Evolutionary conservation across 2,888 invertebrate genomes (phyloP), one percentile per base, ranked within the genome.

Genomic region (Apodemia hepburni): DNA sequence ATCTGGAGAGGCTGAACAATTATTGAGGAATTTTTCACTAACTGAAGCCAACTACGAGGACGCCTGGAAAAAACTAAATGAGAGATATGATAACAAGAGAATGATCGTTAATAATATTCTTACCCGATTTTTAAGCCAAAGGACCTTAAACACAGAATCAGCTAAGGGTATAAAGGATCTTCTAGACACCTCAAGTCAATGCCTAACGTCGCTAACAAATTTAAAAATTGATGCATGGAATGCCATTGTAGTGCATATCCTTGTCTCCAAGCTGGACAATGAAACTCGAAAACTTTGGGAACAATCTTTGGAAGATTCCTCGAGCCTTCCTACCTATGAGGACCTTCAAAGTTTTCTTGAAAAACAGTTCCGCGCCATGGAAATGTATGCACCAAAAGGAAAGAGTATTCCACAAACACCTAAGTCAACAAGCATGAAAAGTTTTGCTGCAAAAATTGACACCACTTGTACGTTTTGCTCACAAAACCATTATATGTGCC

Each of bases 171-270:
- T 75, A 29, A 74, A 72, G 47, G 67, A 68, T 15, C 51, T 75
- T 8, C 29, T 75, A 29, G 73, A 73, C 65, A 73, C 68, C 1
- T 70, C 73, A 7, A 68, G 54, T 5, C 62, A 74, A 62, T 74
- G 72, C 62, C 62, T 71, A 9, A 61, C 60, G 17, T 62, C 66
- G 18, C 61, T 65, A n/a, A 65, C 58, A 60, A 71, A 68, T 60
- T 38, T 70, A 15, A 58, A 68, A 0, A 66, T 69, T 3, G 51
- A 64, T 17, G 61, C 63, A 2, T 71, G 69, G 72, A 64, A 72
- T 64, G 47, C 66, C 6, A 67, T 72, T 3, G 47, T 73, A 2
- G 62, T 69, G 3, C 63, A 68, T 33, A 61, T 71, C 29, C 5
- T 68, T 0, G 64, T 69, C 12, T 61, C 62, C 11, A 71, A 71